These are phyloP conservation scores for pig (Sus scrofa) DNA, from an alignment of 2,113 vertebrate genomes.

Conservation along the genomic window DNA sequence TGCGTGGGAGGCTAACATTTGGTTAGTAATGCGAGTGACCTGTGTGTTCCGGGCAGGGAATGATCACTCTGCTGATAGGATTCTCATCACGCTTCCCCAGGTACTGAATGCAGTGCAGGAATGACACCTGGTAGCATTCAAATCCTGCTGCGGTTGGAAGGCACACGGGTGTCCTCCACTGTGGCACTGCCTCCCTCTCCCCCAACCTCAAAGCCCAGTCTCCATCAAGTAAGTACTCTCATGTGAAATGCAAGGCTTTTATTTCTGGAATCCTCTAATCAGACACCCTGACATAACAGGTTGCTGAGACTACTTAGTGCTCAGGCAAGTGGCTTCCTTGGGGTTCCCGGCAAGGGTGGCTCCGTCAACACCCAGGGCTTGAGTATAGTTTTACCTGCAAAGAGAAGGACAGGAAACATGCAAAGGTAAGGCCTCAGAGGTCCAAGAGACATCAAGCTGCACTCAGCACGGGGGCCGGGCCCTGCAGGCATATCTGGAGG, in stretches of 20 bases:
- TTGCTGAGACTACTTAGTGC: background rate
- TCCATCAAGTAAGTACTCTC: background rate
- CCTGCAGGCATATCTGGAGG: background rate
- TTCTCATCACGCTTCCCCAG: accelerated
- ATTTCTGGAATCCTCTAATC: conserved; percentile 33
- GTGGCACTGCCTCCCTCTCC: accelerated
- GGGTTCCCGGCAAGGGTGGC: background rate
- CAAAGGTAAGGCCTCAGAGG: background rate
- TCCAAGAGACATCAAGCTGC: accelerated
- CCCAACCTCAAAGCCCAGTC: background rate
- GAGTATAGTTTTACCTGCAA: conserved; percentile 4
- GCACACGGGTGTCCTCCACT: background rate
- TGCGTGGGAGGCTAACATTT: background rate
- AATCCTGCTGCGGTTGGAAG: background rate
- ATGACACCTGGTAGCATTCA: background rate
- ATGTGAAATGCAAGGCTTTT: conserved; percentile 20
- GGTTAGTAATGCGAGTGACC: too few species aligned
- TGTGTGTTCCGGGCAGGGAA: background rate
- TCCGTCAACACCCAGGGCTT: background rate
- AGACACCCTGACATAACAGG: background rate
- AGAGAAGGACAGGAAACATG: background rate
- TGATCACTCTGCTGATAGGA: background rate
- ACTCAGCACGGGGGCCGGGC: too few species aligned
- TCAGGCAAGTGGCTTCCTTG: background rate
- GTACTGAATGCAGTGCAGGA: background rate